Evolutionary conservation across 1,140 invertebrate species (phyloP), one percentile per base, ranked within the genome.

Genomic region (Sycophila sp.): DNA sequence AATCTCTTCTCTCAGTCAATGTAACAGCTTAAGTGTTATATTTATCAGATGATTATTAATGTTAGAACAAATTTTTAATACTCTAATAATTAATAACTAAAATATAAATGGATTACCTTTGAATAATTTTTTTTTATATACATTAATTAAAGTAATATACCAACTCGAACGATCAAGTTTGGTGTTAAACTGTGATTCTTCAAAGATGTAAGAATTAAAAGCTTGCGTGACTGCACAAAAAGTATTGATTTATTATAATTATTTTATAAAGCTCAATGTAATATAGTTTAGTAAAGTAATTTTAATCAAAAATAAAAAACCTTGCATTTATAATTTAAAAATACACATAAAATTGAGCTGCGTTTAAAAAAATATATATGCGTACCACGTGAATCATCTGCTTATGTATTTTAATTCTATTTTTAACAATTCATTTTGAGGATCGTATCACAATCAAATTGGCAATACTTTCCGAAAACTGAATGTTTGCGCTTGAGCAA

Each of bases 161-260:
- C 22, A 45, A 63, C 40, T 60, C 34, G 5, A 45, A 34, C 45
- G 49, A 56, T 63, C 36, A 70, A 56, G 28, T 70, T 69, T 63
- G 28, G 15, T 70, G 17, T 69, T 62, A 56, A 65, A 49, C 69
- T 65, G 53, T 65, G 60, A 65, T 71, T 59, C 8, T 59, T 65
- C 13, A 10, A 70, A 65, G 49, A 8, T 30, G 26, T 69, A 62
- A 60, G 26, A 4, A 24, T 40, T 63, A 36, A 38, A 64, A 49
- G 24, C 42, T 71, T 59, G 34, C 62, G 28, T 17, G 40, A 71
- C 24, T 47, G 30, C 53, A 64, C 40, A 64, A 51, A 53, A 32
- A 64, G 38, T 68, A 51, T 40, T 60, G 7, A 53, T 40, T 28
- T 59, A 38, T n/a, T 42, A 42, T 17, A 40, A 24, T 42, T 38